Conservation (phyloP, 2,797 vertebrate genomes). For the Chelidonichthys spinosus region DNA sequence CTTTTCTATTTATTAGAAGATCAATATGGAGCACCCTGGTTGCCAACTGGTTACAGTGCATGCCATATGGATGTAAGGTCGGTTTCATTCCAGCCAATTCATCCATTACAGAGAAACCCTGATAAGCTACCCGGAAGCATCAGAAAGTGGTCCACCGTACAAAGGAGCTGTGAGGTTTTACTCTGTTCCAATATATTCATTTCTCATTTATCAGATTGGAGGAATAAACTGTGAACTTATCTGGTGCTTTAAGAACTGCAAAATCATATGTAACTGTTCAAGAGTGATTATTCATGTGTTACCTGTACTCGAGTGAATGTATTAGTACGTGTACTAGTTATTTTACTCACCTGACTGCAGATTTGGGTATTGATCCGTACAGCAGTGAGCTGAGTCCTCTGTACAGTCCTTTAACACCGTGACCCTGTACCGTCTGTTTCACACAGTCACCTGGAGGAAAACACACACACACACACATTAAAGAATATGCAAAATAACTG, state of each 20-base stretch:
- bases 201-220: not conserved
- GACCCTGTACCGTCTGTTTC: constrained; percentile 90
- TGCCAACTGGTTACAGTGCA: not conserved
- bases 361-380: constrained; percentile 96
- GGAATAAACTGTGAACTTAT: not conserved
- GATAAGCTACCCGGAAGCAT: not conserved
- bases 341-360: constrained; percentile 89
- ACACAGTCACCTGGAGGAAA: constrained; percentile 90
- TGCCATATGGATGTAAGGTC: no score
- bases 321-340: not conserved
- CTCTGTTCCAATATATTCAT: not conserved
- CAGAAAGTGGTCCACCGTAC: no score
- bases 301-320: not conserved
- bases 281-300: not conserved
- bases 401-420: constrained; percentile 92
- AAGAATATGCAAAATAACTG: not conserved
- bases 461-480: constrained; percentile 9
- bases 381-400: constrained; percentile 94
- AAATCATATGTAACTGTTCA: not conserved
- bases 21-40: not conserved
- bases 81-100: not conserved
- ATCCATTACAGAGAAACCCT: not conserved
- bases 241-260: not conserved
- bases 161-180: not conserved
- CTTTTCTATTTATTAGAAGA: not conserved